A percentile compares a stretch with the other conserved stretches of the same genome.
phyloP scores from a whole-genome alignment of 2,888 invertebrate genomes.

The Lepidocyrtoides sp. region DNA sequence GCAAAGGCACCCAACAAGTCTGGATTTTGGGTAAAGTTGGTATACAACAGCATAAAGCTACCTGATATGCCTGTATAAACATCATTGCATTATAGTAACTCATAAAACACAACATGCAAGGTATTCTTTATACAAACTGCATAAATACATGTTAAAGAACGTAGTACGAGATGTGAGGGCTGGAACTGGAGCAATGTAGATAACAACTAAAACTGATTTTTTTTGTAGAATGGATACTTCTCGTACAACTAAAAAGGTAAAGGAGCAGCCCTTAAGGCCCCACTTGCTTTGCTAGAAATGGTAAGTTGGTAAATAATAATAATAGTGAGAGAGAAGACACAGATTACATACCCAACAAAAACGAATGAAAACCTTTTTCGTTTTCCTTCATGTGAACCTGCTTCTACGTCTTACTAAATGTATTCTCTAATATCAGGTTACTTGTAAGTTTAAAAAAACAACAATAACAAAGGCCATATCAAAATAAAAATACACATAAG shows the following conservation, averaged over 20 bases:
- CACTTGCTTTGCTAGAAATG: slow-evolving; percentile 1
- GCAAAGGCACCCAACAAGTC: slow-evolving; percentile 32
- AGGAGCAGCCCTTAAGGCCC: slow-evolving; percentile 54
- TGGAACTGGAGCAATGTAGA: slow-evolving; percentile 35
- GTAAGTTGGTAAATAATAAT: slow-evolving; percentile 26
- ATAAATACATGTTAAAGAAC: not conserved
- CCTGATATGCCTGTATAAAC: not conserved
- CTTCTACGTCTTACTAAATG: not conserved
- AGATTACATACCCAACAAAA: too few relatives aligned
- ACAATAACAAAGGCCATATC: not conserved
- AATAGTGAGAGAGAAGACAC: not conserved
- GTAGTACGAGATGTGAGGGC: not conserved
- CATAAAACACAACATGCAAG: too few relatives aligned
- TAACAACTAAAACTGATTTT: not conserved
- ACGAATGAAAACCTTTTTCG: too few relatives aligned
- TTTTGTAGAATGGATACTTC: not conserved
- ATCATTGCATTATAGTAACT: not conserved
- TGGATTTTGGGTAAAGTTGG: slow-evolving; percentile 1
- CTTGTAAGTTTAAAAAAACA: not conserved
- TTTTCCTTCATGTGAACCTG: not conserved
- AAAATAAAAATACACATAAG: not conserved
- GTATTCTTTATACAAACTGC: not conserved
- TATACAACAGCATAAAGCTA: not conserved
- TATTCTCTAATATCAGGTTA: not conserved
- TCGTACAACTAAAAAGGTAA: not conserved